Evolutionary conservation across 2,113 vertebrate species (phyloP), one percentile per base, ranked within the genome.

Genomic region (Chamaea fasciata): DNA sequence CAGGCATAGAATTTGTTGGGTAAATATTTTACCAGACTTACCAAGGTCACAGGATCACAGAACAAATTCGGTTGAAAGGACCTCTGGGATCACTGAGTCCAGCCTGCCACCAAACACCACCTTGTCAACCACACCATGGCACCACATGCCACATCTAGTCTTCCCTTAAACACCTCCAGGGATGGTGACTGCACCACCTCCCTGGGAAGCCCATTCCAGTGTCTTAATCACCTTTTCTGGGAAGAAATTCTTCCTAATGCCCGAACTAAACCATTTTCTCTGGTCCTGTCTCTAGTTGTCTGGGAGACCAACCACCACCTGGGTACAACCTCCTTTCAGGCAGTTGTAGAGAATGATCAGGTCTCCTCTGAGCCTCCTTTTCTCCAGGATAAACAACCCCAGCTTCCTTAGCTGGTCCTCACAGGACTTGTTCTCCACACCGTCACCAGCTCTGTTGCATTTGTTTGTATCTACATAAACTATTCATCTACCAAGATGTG

Each of bases 261-360:
- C 41, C 26, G 42, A 69, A 13, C 49, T 70, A 37, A 69, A 49
- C 49, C 15, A 19, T 62, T 62, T 76, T 12, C 47, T 83, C 49
- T 63, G 27, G 11, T 49, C 56, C 10, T n/a, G 4, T 78, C 24
- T 28, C n/a, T 21, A 16, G 49, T 24, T 53, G 41, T 23, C 13
- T 55, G n/a, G 11, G n/a, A 63, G 49, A n/a, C 18, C 0, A 0
- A 30, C 10, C 1, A 2, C 23, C 8, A 13, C 30, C 10, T 55
- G 39, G 19, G 8, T n/a, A 9, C 55, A 53, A 0, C 7, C 19
- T 55, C 13, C 17, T 62, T 69, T 49, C 41, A 62, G 49, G 31
- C 13, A 49, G 18, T 16, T 69, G 18, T 23, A 33, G 10, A 55
- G 24, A 42, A 14, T 5, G 10, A 23, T 55, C 4, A 41, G 22